Percentiles rank a stretch among this genome's conserved stretches.
These are phyloP conservation scores for Mactra quadrangularis DNA, from an alignment of 1,140 invertebrate species.

Conservation along the genomic window DNA sequence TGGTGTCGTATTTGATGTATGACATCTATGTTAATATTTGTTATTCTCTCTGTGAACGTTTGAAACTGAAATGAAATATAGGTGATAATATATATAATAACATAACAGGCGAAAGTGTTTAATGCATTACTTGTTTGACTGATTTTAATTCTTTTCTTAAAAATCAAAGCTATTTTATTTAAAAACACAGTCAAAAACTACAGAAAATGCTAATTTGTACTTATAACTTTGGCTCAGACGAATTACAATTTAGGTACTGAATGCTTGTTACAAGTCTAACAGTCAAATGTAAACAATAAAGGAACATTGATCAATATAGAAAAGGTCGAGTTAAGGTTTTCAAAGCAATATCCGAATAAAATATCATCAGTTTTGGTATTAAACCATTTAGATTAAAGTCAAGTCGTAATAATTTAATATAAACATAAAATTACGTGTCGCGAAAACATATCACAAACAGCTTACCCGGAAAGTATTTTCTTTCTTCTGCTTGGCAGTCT, in stretches of 20 bases:
- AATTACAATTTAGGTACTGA: no score
- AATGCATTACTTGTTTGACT: no score
- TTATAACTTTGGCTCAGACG: background rate
- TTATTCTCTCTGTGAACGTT: slow-evolving; percentile 92
- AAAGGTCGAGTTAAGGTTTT: background rate
- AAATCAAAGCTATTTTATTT: no score
- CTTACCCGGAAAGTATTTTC: slow-evolving; percentile 92
- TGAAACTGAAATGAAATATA: slow-evolving; percentile 89
- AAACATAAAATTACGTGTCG: slow-evolving; percentile 10
- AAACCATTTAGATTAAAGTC: background rate
- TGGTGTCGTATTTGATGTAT: slow-evolving; percentile 89
- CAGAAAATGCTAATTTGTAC: no score
- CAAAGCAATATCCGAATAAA: background rate
- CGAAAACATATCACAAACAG: slow-evolving; percentile 49
- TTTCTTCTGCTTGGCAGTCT: slow-evolving; percentile 90
- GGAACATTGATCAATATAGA: background rate
- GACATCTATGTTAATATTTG: slow-evolving; percentile 91
- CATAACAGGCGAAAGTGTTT: no score
- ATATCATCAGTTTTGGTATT: background rate
- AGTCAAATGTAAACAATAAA: background rate
- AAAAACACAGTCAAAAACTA: no score
- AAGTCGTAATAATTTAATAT: background rate
- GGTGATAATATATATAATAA: slow-evolving; percentile 29
- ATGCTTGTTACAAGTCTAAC: background rate
- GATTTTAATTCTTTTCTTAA: no score